phyloP scores from a whole-genome alignment of 2,113 vertebrate genomes.

The Theristicus caerulescens region DNA sequence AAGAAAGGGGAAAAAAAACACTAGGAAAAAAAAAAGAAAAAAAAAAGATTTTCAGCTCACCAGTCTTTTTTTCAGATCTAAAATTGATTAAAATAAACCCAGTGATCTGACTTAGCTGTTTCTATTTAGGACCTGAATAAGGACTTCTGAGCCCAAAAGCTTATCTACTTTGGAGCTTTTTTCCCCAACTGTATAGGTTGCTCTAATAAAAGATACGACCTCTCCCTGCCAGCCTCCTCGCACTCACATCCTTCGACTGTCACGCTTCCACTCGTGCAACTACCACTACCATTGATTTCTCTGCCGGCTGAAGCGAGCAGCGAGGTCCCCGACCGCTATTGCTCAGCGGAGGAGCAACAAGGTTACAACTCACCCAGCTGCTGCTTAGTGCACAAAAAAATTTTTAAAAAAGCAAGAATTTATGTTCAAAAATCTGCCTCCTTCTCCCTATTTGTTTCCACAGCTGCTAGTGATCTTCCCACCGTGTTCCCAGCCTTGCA shows the following conservation, averaged over 20 bases:
- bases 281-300: not conserved
- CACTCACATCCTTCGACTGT: not conserved
- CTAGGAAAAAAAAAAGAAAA: not conserved
- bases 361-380: not conserved
- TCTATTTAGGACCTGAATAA: constrained; percentile 50
- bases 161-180: constrained; percentile 58
- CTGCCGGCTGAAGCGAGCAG: accelerated
- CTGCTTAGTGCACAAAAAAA: not conserved
- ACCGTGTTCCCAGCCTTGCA: not conserved
- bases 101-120: constrained; percentile 42
- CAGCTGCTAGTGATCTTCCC: not conserved
- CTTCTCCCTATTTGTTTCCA: not conserved
- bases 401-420: accelerated
- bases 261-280: not conserved
- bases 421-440: accelerated
- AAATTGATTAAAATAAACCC: constrained; percentile 64
- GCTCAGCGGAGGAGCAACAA: not conserved
- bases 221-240: not conserved
- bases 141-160: constrained; percentile 38
- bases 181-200: not conserved
- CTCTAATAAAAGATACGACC: not conserved
- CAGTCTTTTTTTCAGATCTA: not conserved
- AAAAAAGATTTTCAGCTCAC: not conserved
- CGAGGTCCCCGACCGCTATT: accelerated
- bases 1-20: not conserved